Evolutionary conservation across 2,888 invertebrate genomes (phyloP).

Genomic region (Arge pagana): DNA sequence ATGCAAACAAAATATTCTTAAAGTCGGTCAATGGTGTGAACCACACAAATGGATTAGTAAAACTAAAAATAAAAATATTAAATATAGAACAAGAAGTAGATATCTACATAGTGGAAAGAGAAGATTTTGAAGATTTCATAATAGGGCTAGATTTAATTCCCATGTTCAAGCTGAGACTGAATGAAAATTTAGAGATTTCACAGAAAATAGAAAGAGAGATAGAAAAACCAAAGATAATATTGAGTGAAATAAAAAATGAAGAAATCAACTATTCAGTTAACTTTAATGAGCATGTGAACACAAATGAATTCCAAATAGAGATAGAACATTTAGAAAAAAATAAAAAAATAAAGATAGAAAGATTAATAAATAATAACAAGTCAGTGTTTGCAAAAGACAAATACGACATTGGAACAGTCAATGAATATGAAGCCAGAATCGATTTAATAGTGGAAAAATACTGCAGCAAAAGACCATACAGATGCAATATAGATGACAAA

Average conservation of each 20-base stretch:
- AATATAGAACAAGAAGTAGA: constrained; percentile 18
- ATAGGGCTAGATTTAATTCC: constrained; percentile 24
- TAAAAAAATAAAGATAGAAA: constrained; percentile 22
- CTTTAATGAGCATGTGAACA: constrained; percentile 24
- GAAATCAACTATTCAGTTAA: constrained; percentile 8
- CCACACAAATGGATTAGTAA: constrained; percentile 23
- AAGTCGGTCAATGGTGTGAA: constrained; percentile 28
- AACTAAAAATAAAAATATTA: constrained; percentile 27
- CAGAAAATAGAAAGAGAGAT: neutral
- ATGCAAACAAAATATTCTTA: constrained; percentile 20
- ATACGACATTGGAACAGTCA: constrained; percentile 24
- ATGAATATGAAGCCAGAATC: constrained; percentile 17
- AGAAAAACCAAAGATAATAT: neutral
- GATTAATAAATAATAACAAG: constrained; percentile 22
- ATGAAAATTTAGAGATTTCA: constrained; percentile 21
- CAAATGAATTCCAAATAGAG: constrained; percentile 16
- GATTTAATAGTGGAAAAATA: constrained; percentile 23
- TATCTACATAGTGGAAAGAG: constrained; percentile 17
- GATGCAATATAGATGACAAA: constrained; percentile 25
- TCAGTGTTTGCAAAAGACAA: constrained; percentile 25
- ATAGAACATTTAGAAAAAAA: constrained; percentile 24
- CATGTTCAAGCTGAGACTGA: constrained; percentile 22
- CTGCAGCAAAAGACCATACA: constrained; percentile 25
- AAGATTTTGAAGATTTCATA: constrained; percentile 24
- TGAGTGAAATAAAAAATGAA: neutral